Base-by-base conservation (phyloP, 2,888 invertebrate genomes). In the Lumbricus terrestris region DNA sequence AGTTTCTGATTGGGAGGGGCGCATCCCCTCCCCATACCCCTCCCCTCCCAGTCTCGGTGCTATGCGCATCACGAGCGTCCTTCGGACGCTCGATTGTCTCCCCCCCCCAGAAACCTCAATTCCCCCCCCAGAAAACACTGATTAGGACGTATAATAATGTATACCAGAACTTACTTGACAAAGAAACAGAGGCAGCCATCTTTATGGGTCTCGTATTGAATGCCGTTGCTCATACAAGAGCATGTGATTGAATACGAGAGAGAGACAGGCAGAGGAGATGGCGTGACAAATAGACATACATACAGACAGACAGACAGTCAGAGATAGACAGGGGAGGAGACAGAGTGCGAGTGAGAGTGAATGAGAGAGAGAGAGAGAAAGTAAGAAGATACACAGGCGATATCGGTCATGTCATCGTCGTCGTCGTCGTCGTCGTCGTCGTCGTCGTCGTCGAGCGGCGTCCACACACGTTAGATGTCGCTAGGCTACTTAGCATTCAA, bases 301-400 rank as follows among this genome's bases (percentile, higher is more conserved):
- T 54, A 89, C 16, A 89, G 35, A 33, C n/a, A 29, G 29, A 47
- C 4, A 89, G n/a, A 54, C 33, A 82, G 82, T 3, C 82, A 89
- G 54, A 89, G 89, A 47, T 34, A 89, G 54, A 89, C 15, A 89
- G 89, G 33, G 16, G 82, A 16, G n/a, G 89, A 82, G 69, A 89
- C 5, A 54, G 82, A 54, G 54, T 18, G 35, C 3, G 47, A 54
- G 42, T 3, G 34, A 8, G 89, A n/a, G n/a, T n/a, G n/a, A n/a
- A n/a, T n/a, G n/a, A 89, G 34, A 82, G 89, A 82, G 89, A 82
- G 34, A 69, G 89, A 89, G 89, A n/a, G 54, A 89, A 23, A 89
- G 89, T 18, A 88, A 13, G 35, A 23, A 85, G 34, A 20, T 29
- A n/a, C 33, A 42, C 8, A 83, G 34, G 54, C 83, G 33, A 47